These are phyloP conservation scores for Manduca sexta DNA, from an alignment of 1,140 invertebrate genomes.

Conservation along the genomic window DNA sequence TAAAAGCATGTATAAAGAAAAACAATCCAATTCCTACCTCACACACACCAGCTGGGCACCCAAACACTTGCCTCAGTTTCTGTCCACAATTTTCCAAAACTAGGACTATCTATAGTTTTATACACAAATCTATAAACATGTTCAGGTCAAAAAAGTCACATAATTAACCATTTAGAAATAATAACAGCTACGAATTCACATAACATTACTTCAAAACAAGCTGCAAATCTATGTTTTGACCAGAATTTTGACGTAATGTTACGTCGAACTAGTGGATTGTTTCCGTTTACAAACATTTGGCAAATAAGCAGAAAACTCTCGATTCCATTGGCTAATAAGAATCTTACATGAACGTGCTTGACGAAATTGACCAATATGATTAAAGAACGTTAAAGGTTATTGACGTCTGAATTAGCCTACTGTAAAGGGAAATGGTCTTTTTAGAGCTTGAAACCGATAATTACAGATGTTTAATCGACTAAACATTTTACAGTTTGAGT, in stretches of 20 bases:
- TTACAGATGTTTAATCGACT: not conserved
- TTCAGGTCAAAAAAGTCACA: constrained; percentile 18
- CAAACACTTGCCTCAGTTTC: constrained; percentile 23
- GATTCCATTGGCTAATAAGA: constrained; percentile 27
- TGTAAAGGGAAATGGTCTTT: no score
- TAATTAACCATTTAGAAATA: constrained; percentile 20
- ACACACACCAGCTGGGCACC: constrained; percentile 40
- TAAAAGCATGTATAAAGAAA: not conserved
- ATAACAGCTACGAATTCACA: constrained; percentile 17
- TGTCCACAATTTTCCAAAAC: constrained; percentile 21
- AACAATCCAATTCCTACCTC: constrained; percentile 9
- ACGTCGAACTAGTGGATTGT: constrained; percentile 22
- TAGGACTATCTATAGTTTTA: constrained; percentile 17
- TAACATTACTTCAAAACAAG: constrained; percentile 41
- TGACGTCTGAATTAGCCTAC: no score
- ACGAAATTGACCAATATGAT: constrained; percentile 10
- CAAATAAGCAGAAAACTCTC: constrained; percentile 20
- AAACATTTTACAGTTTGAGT: not conserved
- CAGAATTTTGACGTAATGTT: constrained; percentile 32
- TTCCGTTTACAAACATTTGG: constrained; percentile 14
- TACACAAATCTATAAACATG: constrained; percentile 9
- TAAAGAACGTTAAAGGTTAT: no score
- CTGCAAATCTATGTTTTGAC: constrained; percentile 42
- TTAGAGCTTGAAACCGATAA: no score
- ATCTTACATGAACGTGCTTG: constrained; percentile 19